Conservation (phyloP, 2,113 vertebrate genomes). For the Macaca mulatta region DNA sequence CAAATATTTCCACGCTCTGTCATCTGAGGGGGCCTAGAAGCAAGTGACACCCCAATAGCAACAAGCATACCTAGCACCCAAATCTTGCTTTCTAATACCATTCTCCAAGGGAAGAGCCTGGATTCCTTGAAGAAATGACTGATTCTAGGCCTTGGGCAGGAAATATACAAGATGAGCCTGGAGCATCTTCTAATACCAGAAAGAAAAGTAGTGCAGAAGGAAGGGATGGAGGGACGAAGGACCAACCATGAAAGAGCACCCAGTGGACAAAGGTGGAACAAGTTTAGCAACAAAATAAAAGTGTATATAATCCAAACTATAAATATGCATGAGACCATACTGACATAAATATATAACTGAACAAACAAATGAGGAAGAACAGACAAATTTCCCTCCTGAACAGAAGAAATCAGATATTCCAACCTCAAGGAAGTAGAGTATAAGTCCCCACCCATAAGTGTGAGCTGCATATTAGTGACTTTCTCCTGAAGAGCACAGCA, state of each 20-base stretch:
- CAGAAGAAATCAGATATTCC: background rate
- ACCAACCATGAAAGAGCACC: background rate
- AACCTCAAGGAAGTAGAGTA: background rate
- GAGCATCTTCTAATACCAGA: background rate
- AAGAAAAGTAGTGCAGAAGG: background rate
- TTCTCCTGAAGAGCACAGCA: background rate
- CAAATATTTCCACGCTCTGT: background rate
- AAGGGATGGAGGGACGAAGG: background rate
- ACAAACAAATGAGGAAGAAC: background rate
- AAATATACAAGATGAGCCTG: background rate
- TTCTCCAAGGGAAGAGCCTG: background rate
- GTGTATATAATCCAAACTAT: background rate
- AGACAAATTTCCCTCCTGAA: background rate
- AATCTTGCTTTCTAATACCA: background rate
- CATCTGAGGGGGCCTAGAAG: background rate
- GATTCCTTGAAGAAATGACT: background rate
- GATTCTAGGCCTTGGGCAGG: background rate
- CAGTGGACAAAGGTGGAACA: background rate
- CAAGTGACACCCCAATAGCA: background rate
- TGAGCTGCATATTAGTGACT: background rate
- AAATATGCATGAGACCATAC: background rate
- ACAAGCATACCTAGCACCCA: background rate
- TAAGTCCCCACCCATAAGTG: background rate
- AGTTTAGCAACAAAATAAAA: background rate
- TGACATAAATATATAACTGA: background rate